Evolutionary conservation across 2,113 vertebrate genomes (phyloP), one percentile per base, ranked within the genome.

Genomic region (Melanocharis versteri): DNA sequence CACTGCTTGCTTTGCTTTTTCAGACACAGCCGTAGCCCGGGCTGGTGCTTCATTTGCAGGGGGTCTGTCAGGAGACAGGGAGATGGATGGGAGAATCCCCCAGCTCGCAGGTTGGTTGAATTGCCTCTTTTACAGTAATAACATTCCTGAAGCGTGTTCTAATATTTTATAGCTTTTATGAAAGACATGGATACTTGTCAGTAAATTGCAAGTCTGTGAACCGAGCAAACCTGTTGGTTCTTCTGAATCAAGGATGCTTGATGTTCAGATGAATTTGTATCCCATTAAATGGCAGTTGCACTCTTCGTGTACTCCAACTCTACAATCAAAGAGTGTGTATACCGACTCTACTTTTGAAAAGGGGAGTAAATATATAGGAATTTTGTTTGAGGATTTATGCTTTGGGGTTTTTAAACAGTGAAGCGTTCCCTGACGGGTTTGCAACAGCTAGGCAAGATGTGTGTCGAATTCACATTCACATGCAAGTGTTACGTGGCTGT

Each of bases 1-100:
- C 80, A 75, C 13, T 62, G 28, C 94, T 94, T 78, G 53, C 21
- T 82, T 94, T 93, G 47, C 24, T 77, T 77, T 96, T 91, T 71
- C 47, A 76, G 92, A 73, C 39, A 58, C 30, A 72, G 45, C 42
- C 51, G 13, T 84, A 27, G 64, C 51, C 26, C 22, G 27, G 77
- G 45, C 78, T 76, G 26, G 40, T 40, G 44, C 91, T 84, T 90
- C 31, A 6, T 95, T 93, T 31, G 19, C 82, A 89, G 89, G 39
- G 27, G 72, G 40, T 54, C 87, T 93, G 37, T 68, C 2, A 4
- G n/a, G 54, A 68, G 66, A 64, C 37, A 24, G 86, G n/a, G 84
- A 57, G 57, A 84, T 51, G 48, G 72, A 57, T 45, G 50, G 50
- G 39, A 86, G 47, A 82, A 68, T 75, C 40, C 58, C 19, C 28